These are phyloP conservation scores for Tetrao urogallus DNA, from an alignment of 2,113 vertebrate species.

Conservation along the genomic window DNA sequence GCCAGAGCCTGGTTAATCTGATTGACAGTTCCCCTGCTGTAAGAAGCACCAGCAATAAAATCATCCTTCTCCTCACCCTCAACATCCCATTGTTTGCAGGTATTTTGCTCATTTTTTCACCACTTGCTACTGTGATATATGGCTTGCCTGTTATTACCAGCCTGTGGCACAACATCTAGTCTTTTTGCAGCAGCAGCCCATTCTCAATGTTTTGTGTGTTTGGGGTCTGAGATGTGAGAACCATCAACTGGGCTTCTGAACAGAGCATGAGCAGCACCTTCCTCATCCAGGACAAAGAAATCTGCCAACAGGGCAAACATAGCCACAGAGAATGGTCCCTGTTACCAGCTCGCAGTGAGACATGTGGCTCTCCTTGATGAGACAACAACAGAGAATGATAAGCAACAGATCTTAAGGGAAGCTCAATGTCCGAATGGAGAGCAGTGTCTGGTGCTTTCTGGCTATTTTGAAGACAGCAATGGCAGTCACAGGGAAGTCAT, in stretches of 20 bases:
- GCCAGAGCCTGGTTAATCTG: neutral
- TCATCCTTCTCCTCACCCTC: neutral
- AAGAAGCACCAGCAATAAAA: neutral
- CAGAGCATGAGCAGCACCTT: neutral
- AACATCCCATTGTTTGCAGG: neutral
- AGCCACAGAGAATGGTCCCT: neutral
- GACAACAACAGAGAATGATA: neutral
- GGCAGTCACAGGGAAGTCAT: neutral
- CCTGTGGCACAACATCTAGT: neutral
- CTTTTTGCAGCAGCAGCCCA: neutral
- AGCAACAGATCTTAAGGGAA: neutral
- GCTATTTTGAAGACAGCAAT: neutral
- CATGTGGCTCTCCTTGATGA: neutral
- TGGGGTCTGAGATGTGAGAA: neutral
- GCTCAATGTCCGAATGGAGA: rapidly evolving
- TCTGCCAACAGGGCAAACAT: neutral
- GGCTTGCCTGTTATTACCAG: neutral
- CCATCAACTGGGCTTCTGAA: neutral
- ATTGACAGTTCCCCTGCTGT: neutral
- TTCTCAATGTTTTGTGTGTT: neutral
- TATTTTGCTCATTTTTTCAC: neutral
- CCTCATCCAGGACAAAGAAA: neutral
- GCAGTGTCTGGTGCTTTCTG: neutral
- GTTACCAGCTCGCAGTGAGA: neutral
- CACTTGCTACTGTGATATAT: neutral